Conservation (phyloP, 2,888 invertebrate species). For the Antheraea yamamai region DNA sequence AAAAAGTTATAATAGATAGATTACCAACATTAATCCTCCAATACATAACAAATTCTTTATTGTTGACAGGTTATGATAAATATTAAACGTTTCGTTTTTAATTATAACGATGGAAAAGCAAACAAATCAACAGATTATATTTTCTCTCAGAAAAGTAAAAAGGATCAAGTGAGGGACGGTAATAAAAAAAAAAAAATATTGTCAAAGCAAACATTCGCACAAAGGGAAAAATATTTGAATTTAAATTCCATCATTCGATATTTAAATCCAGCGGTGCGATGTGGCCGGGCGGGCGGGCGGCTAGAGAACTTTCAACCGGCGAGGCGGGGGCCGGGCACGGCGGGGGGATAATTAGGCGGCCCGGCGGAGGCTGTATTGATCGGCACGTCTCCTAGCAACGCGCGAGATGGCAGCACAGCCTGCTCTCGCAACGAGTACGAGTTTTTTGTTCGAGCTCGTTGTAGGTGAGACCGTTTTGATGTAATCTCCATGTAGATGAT, state of each 20-base stretch:
- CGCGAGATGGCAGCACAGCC: constrained; percentile 75
- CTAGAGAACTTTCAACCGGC: constrained; percentile 53
- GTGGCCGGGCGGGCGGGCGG: constrained; percentile 61
- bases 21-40: background rate
- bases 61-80: background rate
- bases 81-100: constrained; percentile 3
- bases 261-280: constrained; percentile 72
- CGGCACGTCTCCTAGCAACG: constrained; percentile 79
- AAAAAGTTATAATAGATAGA: background rate
- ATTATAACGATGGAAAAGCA: background rate
- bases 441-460: constrained; percentile 73
- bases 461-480: constrained; percentile 77
- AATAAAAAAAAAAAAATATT: constrained; percentile 47
- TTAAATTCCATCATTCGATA: constrained; percentile 81
- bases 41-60: background rate
- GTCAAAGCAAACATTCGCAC: constrained; percentile 67
- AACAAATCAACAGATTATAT: constrained; percentile 13
- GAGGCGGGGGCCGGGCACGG: constrained; percentile 39
- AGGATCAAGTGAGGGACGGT: constrained; percentile 12
- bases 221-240: constrained; percentile 73
- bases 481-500: constrained; percentile 72
- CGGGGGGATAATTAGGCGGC: constrained; percentile 77
- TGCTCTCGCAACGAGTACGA: constrained; percentile 62
- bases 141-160: constrained; percentile 16
- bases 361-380: constrained; percentile 82